Conservation (phyloP, 1,140 invertebrate genomes). For the Bombus difficillimus region DNA sequence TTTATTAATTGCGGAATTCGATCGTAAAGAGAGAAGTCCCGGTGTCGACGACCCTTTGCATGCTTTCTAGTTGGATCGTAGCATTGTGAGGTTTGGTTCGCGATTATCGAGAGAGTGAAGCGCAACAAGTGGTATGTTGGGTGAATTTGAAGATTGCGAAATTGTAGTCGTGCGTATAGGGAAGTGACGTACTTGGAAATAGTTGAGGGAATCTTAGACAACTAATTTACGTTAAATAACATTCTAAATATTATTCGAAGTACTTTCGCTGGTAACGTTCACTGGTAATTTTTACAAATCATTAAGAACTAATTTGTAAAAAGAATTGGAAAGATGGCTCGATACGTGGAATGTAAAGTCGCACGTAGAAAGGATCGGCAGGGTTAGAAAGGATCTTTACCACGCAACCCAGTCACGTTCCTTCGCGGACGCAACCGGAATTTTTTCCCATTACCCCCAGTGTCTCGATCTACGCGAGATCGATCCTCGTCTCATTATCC, state of each 20-base stretch:
- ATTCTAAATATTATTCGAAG: not conserved
- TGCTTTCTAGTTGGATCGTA: not conserved
- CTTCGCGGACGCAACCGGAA: constrained; percentile 41
- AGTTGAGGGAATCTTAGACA: not conserved
- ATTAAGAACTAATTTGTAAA: too few species aligned
- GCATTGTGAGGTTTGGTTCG: not conserved
- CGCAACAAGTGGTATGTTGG: not conserved
- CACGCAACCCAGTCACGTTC: constrained; percentile 11
- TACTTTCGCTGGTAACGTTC: too few species aligned
- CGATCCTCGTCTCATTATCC: constrained; percentile 47
- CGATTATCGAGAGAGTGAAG: not conserved
- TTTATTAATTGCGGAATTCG: constrained; percentile 48
- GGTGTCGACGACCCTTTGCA: not conserved
- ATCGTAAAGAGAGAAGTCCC: not conserved
- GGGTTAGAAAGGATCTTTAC: not conserved
- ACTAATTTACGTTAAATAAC: not conserved
- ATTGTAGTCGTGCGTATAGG: not conserved
- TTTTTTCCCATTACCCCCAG: constrained; percentile 38
- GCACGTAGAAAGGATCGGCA: not conserved
- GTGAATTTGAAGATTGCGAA: not conserved
- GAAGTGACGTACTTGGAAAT: not conserved
- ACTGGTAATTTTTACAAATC: too few species aligned
- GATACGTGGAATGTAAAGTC: not conserved
- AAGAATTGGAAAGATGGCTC: not conserved
- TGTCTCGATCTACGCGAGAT: constrained; percentile 42